Base-by-base conservation (phyloP, 2,797 vertebrate genomes). In the Syncerus caffer region DNA sequence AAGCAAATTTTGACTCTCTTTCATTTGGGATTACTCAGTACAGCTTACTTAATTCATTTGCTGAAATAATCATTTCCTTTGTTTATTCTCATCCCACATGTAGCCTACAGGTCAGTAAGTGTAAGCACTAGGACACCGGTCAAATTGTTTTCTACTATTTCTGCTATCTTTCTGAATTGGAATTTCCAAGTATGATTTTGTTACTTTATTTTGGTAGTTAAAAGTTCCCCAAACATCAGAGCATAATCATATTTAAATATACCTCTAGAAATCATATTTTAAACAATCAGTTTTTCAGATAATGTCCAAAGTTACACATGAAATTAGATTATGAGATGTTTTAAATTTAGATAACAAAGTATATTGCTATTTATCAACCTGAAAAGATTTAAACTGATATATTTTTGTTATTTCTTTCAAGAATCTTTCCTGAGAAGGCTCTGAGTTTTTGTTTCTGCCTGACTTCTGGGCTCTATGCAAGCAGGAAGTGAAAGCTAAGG, bases 61-160 rank as follows among this genome's bases (percentile, higher is more conserved):
- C 85, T 95, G 95, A 97, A 83, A 96, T n/a, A 90, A 83, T 51
- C 45, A 86, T 80, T 93, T 90, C 93, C 87, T 97, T 84, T 94
- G 88, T 94, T 96, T 96, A 93, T 96, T 93, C 85, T 92, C 85
- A 90, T 95, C 90, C 64, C 67, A 74, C 51, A 86, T 38, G 71
- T 31, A 90, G 57, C 23, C 16, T 64, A 80, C 17, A 86, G 78
- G 74, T 96, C 64, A 94, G 84, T n/a, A 79, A 96, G 58, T 89
- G 25, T 1, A 79, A 47, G 79, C 27, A 95, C 93, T n/a, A 85
- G 23, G 42, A 84, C 34, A 95, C 42, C n/a, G 50, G 19, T 74
- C 38, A 95, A 80, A 53, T 45, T 93, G 50, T 34, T 85, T 92
- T 94, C 79, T 85, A 82, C 23, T 84, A 89, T 92, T 96, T 95